Conservation (phyloP, 2,113 vertebrate genomes). For the Chaetorhynchus papuensis region DNA sequence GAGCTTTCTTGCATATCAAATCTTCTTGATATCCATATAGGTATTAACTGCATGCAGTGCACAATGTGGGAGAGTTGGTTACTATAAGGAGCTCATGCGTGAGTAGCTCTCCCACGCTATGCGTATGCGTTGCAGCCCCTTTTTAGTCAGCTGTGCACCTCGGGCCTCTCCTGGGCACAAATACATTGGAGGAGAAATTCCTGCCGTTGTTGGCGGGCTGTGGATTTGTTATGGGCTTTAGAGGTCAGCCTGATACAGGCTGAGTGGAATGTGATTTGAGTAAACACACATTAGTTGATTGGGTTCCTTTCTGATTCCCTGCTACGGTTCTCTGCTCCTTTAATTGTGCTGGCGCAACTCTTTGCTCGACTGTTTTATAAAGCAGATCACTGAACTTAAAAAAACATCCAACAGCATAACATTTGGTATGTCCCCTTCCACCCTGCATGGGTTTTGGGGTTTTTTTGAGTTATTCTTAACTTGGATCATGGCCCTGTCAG, state of each 20-base stretch:
- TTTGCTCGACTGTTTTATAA: neutral
- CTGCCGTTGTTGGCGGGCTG: neutral
- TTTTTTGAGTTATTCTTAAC: neutral
- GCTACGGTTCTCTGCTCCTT: neutral
- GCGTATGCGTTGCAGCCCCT: neutral
- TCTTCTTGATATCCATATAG: neutral
- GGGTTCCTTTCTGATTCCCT: neutral
- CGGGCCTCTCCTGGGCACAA: neutral
- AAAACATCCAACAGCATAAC: neutral
- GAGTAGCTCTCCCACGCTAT: slow-evolving; percentile 43
- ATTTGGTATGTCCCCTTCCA: neutral
- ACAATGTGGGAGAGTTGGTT: slow-evolving; percentile 35
- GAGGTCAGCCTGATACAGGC: neutral
- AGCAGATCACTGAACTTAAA: neutral
- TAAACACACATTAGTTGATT: neutral
- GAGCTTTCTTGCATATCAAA: neutral
- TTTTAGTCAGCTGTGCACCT: slow-evolving; percentile 29
- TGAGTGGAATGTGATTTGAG: neutral
- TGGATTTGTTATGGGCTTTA: neutral
- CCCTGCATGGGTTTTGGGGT: neutral
- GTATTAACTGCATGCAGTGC: neutral
- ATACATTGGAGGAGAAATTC: neutral
- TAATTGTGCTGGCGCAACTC: neutral
- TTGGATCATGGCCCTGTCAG: neutral
- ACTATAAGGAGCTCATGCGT: slow-evolving; percentile 48